A percentile compares a stretch with the other conserved stretches of the same genome.
These are phyloP conservation scores for Chironomus tentans DNA, from an alignment of 2,888 invertebrate species.

Conservation along the genomic window DNA sequence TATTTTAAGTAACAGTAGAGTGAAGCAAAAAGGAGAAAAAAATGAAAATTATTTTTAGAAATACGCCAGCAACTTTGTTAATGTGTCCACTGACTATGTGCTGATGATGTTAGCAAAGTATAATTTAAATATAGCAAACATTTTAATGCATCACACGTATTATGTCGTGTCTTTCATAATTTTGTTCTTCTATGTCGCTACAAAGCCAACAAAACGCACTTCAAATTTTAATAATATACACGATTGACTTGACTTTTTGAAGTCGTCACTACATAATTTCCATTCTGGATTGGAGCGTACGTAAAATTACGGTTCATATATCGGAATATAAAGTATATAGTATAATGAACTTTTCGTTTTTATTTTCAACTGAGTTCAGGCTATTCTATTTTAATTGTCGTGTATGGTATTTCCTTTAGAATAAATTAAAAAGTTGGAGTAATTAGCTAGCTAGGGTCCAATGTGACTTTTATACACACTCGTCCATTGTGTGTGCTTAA, in stretches of 20 bases:
- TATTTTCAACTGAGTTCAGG: not conserved
- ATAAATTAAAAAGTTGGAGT: conserved; percentile 12
- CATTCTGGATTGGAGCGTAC: too few relatives aligned
- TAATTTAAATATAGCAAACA: not conserved
- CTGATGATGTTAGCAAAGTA: not conserved
- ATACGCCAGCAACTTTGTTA: not conserved
- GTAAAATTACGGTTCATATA: not conserved
- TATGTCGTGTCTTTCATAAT: not conserved
- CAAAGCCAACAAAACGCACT: too few relatives aligned
- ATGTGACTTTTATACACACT: too few relatives aligned
- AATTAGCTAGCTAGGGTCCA: conserved; percentile 7
- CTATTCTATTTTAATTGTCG: conserved; percentile 18
- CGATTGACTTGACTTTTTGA: too few relatives aligned
- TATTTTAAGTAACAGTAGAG: too few relatives aligned
- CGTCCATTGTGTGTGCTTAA: not conserved
- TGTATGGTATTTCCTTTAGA: conserved; percentile 21
- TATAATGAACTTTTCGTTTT: conserved; percentile 25
- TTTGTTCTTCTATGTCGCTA: not conserved
- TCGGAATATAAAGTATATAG: conserved; percentile 8
- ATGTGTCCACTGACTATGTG: not conserved
- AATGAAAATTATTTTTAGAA: not conserved
- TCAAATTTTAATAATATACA: too few relatives aligned
- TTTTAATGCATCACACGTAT: not conserved
- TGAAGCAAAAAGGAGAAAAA: not conserved
- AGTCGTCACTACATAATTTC: too few relatives aligned